A percentile compares a stretch with the other conserved stretches of the same genome.
These are phyloP conservation scores for Lichenostomus cassidix DNA, from an alignment of 2,113 vertebrate species.

Conservation along the genomic window DNA sequence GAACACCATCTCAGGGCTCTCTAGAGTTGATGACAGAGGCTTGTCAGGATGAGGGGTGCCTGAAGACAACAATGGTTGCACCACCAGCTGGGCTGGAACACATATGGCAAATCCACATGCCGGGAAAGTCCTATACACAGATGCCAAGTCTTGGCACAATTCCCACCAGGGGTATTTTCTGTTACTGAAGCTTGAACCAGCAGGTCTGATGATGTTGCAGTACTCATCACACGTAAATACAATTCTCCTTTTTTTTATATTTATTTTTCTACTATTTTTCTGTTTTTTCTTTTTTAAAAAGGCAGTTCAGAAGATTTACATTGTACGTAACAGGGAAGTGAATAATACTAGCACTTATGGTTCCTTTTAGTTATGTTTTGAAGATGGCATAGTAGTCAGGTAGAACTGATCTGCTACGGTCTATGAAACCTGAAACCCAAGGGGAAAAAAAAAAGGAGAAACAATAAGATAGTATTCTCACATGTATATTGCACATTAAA, in stretches of 20 bases:
- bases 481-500: not conserved
- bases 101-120: constrained; percentile 37
- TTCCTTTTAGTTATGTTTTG: constrained; percentile 82
- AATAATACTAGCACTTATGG: constrained; percentile 93
- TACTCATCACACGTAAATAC: constrained; percentile 59
- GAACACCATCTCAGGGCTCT: constrained; percentile 22
- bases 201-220: constrained; percentile 55
- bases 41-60: constrained; percentile 19
- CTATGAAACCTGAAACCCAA: constrained; percentile 89
- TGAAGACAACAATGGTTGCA: constrained; percentile 2
- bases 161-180: constrained; percentile 57
- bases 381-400: constrained; percentile 78
- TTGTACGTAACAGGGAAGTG: constrained; percentile 83
- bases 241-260: constrained; percentile 59
- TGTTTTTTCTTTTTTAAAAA: constrained; percentile 69
- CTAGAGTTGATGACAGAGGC: constrained; percentile 13
- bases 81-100: constrained; percentile 50
- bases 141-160: constrained; percentile 35
- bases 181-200: constrained; percentile 45
- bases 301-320: constrained; percentile 90
- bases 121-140: constrained; percentile 34
- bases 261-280: constrained; percentile 35
- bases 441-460: not conserved
- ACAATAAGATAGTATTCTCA: not conserved
- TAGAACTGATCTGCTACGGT: constrained; percentile 86